Evolutionary conservation across 1,140 invertebrate genomes (phyloP), one percentile per base, ranked within the genome.

Genomic region (Drosophila elegans): DNA sequence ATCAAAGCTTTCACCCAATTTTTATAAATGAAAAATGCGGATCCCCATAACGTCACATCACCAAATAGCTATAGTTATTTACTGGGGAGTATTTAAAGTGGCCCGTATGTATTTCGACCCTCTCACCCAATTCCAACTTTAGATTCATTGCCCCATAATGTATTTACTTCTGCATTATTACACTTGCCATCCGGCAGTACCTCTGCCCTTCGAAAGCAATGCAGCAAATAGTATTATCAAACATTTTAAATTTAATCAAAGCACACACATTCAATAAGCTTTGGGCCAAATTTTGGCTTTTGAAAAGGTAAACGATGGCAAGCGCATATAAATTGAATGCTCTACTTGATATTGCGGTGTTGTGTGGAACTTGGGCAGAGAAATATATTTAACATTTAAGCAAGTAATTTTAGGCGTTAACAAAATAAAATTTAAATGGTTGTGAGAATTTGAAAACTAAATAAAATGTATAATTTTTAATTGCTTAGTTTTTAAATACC

Each of bases 221-320:
- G 60, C 66, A 60, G 57, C 83, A 80, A 79, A 82, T 73, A 76
- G 46, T 81, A 82, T 86, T 82, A 88, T 62, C 71, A 78, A 71
- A 88, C 66, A 77, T 79, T 88, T 86, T 86, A 88, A 83, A 86
- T 86, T 83, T 83, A 86, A 86, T 86, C 83, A 82, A 86, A 88
- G 66, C 57, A 10, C 60, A 69, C 77, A 72, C 79, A 76, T 82
- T 62, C 55, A 68, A 76, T 79, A 77, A 73, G 69, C 66, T 62
- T 62, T 57, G 60, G 79, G 75, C 57, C 29, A 36, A 42, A 79
- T 88, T 68, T 88, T 76, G 67, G 69, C 42, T 62, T 54, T 54
- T 64, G 74, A 39, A 36, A 48, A 63, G 52, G 51, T 63, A 56
- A 42, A 68, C 54, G n/a, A 45, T 32, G 27, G 13, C 25, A 53